Base-by-base conservation (phyloP, 2,797 vertebrate genomes). In the Tympanoctomys barrerae region DNA sequence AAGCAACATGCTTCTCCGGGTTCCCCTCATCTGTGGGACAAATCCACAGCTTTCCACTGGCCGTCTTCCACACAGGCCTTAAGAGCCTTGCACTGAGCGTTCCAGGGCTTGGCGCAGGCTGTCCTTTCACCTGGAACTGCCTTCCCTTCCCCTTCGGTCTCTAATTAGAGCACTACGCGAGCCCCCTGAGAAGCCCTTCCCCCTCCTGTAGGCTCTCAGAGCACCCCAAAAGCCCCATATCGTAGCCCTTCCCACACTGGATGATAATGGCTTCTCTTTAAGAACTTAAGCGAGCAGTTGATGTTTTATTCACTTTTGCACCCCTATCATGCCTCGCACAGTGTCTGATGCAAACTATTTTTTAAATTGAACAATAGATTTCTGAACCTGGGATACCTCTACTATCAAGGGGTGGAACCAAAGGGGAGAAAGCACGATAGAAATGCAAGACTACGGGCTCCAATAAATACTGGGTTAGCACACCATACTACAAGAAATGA, bases 401-500 rank as follows among this genome's bases (percentile, higher is more conserved):
- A 59, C 18, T 24, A n/a, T 0, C 33, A 16, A 39, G 57, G 96
- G 75, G 87, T 59, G 59, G 8, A 94, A 94, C 91, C 82, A 5
- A 64, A 94, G 83, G 68, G 42, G 52, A 96, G 96, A 64, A 96
- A 90, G 46, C 62, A 31, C 94, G 19, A 91, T 10, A 26, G 31
- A 90, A 28, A 64, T 22, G 11, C 68, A 96, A 97, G 24, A 57
- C 87, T 31, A 96, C 10, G 61, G 64, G 93, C 78, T 39, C 46
- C 24, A 73, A 19, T 87, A 89, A 90, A 62, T 61, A 70, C 36
- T 94, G 95, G 89, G 94, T 98, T 86, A 96, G 3, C 75, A 87
- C 90, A 91, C 88, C 88, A 83, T 42, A 75, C n/a, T 84, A 66
- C 9, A 79, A 97, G 93, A 42, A 90, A 93, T 31, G 3, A 54